A percentile compares a stretch with the other conserved stretches of the same genome.
phyloP scores from a whole-genome alignment of 2,113 vertebrate genomes.

The Pithys albifrons region DNA sequence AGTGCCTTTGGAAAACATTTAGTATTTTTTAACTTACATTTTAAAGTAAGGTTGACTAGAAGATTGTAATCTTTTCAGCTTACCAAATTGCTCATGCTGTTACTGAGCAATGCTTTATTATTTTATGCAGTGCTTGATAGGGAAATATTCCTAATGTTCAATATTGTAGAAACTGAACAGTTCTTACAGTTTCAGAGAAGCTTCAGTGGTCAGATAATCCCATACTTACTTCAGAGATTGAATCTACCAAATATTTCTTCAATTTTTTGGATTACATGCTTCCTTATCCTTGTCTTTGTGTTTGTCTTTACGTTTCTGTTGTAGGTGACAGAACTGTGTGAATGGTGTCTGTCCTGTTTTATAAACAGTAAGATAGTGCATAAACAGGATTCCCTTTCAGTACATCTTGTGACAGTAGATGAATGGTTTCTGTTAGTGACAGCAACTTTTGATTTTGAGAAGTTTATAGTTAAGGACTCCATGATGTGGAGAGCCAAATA shows the following conservation, averaged over 20 bases:
- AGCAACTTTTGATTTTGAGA: neutral
- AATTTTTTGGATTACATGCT: neutral
- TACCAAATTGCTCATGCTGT: neutral
- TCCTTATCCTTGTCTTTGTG: neutral
- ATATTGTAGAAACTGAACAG: neutral
- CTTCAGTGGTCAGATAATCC: neutral
- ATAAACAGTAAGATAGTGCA: neutral
- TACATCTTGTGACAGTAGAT: neutral
- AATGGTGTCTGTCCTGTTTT: neutral
- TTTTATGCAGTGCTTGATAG: neutral
- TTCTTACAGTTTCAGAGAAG: neutral
- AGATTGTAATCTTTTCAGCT: neutral
- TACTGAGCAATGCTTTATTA: neutral
- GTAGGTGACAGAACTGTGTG: neutral
- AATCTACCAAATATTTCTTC: neutral
- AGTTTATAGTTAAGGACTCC: neutral
- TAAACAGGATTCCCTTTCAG: neutral
- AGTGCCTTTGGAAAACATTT: neutral
- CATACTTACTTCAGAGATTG: neutral
- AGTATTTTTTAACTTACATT: neutral
- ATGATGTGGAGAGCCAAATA: neutral
- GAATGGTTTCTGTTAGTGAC: neutral
- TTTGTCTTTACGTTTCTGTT: neutral
- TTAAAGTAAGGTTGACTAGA: neutral
- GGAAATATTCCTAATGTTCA: slow-evolving; percentile 1